Percentiles rank a stretch among this genome's conserved stretches.
Evolutionary conservation across 2,113 vertebrate genomes (phyloP).

Genomic region (Catharus minimus): DNA sequence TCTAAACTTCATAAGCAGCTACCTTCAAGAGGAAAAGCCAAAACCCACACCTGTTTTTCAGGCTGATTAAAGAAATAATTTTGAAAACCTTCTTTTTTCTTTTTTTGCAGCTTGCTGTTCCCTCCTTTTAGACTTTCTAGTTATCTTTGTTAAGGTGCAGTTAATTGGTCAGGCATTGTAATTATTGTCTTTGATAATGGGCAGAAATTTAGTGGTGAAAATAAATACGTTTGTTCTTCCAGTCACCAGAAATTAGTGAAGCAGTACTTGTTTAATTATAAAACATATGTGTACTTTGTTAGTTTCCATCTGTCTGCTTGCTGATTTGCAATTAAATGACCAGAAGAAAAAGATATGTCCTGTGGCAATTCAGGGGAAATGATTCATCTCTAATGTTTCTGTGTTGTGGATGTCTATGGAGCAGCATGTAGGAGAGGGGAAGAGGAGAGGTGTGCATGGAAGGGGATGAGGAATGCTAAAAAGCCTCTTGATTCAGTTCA

Average conservation of each 20-base stretch:
- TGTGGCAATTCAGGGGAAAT: conserved; percentile 33
- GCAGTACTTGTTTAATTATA: conserved; percentile 61
- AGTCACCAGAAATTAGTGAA: conserved; percentile 65
- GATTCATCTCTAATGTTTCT: conserved; percentile 51
- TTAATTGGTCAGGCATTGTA: neutral
- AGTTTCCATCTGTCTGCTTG: conserved; percentile 47
- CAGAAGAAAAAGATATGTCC: conserved; percentile 58
- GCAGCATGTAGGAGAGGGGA: neutral
- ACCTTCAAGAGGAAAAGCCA: neutral
- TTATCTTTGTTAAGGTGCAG: neutral
- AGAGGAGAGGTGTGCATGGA: neutral
- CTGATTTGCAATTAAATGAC: conserved; percentile 69
- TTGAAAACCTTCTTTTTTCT: neutral
- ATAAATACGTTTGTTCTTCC: conserved; percentile 58
- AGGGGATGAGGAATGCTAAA: neutral
- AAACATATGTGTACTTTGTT: conserved; percentile 59
- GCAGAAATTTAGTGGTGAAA: conserved; percentile 38
- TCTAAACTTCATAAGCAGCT: neutral
- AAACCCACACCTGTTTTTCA: neutral
- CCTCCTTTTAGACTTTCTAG: neutral
- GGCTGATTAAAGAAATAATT: neutral
- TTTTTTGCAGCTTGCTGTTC: neutral
- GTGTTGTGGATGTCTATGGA: neutral
- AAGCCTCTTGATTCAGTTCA: neutral
- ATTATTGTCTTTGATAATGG: conserved; percentile 12